These are phyloP conservation scores for Musca vetustissima DNA, from an alignment of 1,140 invertebrate species.

Conservation along the genomic window DNA sequence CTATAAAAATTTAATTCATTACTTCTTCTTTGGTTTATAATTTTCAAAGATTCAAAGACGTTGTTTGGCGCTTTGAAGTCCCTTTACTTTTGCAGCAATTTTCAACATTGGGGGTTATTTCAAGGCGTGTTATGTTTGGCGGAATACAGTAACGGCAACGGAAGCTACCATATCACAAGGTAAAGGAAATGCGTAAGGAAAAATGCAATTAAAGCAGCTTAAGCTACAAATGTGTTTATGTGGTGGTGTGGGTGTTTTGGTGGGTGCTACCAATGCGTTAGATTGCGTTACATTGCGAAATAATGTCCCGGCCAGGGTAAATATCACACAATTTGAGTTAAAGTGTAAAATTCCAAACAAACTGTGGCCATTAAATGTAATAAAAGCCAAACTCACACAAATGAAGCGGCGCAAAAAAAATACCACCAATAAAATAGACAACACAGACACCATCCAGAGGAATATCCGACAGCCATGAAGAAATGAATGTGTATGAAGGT, in stretches of 20 bases:
- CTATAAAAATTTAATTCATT: slow-evolving; percentile 20
- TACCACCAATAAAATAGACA: not conserved
- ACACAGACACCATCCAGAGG: not conserved
- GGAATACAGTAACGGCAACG: no score
- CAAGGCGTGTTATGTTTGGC: no score
- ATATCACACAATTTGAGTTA: slow-evolving; percentile 21
- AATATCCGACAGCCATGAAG: not conserved
- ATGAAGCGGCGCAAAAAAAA: not conserved
- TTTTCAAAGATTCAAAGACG: not conserved
- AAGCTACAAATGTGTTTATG: not conserved
- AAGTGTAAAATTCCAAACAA: slow-evolving; percentile 23
- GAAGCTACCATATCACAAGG: no score
- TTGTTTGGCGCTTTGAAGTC: not conserved
- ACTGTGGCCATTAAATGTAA: slow-evolving; percentile 21
- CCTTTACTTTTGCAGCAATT: not conserved
- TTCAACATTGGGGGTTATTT: no score
- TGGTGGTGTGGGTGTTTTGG: not conserved
- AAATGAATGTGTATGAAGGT: no score
- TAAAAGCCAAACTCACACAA: slow-evolving; percentile 16
- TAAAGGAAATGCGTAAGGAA: not conserved
- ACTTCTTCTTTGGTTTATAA: not conserved
- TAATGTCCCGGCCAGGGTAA: not conserved
- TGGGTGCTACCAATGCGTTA: not conserved
- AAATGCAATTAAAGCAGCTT: slow-evolving; percentile 14
- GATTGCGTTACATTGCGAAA: not conserved